Evolutionary conservation across 1,140 invertebrate species (phyloP).

Genomic region (Eufriesea mexicana): DNA sequence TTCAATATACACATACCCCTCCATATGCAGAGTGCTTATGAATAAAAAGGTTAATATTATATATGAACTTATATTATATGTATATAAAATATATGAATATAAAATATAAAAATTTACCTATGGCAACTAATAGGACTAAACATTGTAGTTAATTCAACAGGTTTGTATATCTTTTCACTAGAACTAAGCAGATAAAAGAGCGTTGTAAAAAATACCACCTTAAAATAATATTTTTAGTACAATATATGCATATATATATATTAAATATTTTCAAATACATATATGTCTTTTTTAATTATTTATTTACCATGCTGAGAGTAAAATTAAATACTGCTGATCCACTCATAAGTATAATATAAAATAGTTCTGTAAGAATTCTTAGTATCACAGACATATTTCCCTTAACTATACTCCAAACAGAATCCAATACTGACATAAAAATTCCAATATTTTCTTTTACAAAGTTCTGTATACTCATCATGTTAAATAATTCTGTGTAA

Average conservation of each 20-base stretch:
- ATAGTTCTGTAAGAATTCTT: conserved; percentile 91
- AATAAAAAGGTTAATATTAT: conserved; percentile 43
- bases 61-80: not conserved
- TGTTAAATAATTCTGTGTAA: conserved; percentile 87
- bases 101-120: conserved; percentile 73
- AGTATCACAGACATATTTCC: conserved; percentile 96
- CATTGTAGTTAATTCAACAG: conserved; percentile 91
- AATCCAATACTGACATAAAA: conserved; percentile 93
- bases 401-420: conserved; percentile 95
- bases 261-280: not conserved
- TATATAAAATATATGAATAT: conserved; percentile 1
- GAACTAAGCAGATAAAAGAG: conserved; percentile 97
- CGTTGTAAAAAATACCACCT: conserved; percentile 98
- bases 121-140: conserved; percentile 86
- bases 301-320: conserved; percentile 92
- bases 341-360: conserved; percentile 95
- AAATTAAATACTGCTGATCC: conserved; percentile 97
- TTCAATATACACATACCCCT: conserved; percentile 72
- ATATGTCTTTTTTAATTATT: not conserved
- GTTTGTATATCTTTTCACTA: conserved; percentile 94
- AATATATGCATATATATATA: conserved; percentile 23
- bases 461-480: conserved; percentile 90
- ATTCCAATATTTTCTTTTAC: conserved; percentile 96
- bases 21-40: conserved; percentile 62
- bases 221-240: conserved; percentile 57